phyloP scores from a whole-genome alignment of 2,888 invertebrate species.

The Congeria kusceri region DNA sequence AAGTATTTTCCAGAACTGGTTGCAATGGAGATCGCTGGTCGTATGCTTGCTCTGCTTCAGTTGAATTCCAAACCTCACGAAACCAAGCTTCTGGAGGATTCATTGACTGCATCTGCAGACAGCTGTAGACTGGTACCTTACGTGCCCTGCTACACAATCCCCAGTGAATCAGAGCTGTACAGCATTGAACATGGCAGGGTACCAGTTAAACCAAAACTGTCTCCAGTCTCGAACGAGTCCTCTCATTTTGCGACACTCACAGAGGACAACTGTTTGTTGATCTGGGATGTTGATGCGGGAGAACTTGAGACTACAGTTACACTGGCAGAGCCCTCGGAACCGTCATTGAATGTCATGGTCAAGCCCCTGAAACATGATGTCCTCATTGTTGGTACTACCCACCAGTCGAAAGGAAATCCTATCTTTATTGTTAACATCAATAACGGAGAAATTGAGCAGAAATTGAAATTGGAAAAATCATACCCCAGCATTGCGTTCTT shows the following conservation, averaged over 20 bases:
- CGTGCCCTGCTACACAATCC: constrained; percentile 65
- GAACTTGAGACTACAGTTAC: constrained; percentile 64
- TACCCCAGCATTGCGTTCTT: constrained; percentile 69
- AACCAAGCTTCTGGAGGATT: constrained; percentile 60
- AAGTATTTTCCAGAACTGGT: constrained; percentile 96
- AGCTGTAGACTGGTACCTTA: constrained; percentile 84
- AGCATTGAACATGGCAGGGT: constrained; percentile 86
- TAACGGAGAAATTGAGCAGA: constrained; percentile 59
- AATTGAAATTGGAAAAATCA: constrained; percentile 62
- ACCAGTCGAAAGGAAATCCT: constrained; percentile 67
- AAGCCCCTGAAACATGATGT: constrained; percentile 49
- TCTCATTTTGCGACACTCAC: constrained; percentile 65
- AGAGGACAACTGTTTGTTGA: constrained; percentile 61
- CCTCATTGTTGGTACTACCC: constrained; percentile 64
- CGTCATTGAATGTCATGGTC: constrained; percentile 68
- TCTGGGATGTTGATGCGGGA: constrained; percentile 71
- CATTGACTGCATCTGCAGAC: constrained; percentile 51
- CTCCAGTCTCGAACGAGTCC: constrained; percentile 63
- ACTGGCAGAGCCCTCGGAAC: constrained; percentile 39
- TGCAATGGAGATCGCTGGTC: constrained; percentile 95
- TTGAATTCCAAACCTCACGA: constrained; percentile 54
- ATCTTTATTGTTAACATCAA: constrained; percentile 66
- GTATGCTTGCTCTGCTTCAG: constrained; percentile 90
- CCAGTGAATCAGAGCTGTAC: constrained; percentile 65
- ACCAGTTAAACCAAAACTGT: constrained; percentile 56